Percentiles rank a stretch among this genome's conserved stretches.
These are phyloP conservation scores for Egretta garzetta DNA, from an alignment of 2,113 vertebrate genomes.

Conservation along the genomic window DNA sequence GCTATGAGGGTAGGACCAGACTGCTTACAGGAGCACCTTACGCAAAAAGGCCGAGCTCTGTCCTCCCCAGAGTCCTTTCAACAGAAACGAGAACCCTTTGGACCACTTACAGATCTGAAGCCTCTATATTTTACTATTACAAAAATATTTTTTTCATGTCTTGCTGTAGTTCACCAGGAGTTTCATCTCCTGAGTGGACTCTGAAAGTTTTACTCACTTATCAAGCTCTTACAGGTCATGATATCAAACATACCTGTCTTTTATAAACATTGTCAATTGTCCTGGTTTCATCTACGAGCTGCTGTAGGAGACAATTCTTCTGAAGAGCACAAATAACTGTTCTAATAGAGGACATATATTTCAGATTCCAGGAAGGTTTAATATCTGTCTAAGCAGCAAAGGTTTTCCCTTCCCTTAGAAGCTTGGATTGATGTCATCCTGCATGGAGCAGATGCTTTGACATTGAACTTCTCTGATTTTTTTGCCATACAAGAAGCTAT, in stretches of 20 bases:
- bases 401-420: background rate
- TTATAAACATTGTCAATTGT: slow-evolving; percentile 4
- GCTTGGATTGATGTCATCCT: background rate
- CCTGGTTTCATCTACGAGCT: background rate
- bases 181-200: background rate
- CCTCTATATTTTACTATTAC: background rate
- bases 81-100: background rate
- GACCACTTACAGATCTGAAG: background rate
- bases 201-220: background rate
- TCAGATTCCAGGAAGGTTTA: slow-evolving; percentile 24
- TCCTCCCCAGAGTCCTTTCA: background rate
- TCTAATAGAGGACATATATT: background rate
- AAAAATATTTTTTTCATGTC: background rate
- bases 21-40: background rate
- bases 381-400: background rate
- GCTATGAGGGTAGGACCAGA: background rate
- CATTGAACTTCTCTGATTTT: background rate
- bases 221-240: background rate
- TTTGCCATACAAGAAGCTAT: background rate
- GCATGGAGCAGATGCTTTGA: background rate
- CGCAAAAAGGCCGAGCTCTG: background rate
- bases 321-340: background rate
- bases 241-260: background rate
- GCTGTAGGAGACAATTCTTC: background rate
- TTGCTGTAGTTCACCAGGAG: background rate